Conservation (phyloP, 1,140 invertebrate species). For the Lepidostoma basale region DNA sequence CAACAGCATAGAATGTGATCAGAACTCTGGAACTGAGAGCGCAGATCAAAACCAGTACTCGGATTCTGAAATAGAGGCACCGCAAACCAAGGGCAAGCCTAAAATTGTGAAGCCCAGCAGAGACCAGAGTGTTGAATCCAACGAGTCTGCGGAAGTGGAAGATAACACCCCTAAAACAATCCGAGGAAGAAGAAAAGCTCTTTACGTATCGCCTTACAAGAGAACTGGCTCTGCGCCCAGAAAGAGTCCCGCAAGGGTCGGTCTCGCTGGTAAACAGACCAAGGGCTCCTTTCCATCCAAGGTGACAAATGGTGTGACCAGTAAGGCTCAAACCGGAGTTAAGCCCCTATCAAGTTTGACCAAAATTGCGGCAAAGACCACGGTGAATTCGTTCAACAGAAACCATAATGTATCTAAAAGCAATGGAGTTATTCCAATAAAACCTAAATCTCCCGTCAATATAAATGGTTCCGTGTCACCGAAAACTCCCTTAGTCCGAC, state of each 20-base stretch:
- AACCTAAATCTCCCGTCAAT: conserved; percentile 3
- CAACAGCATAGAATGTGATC: conserved; percentile 59
- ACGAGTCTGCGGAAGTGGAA: conserved; percentile 51
- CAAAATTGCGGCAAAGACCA: conserved; percentile 41
- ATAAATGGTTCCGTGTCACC: conserved; percentile 38
- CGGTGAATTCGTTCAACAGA: neutral
- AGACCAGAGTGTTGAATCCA: conserved; percentile 54
- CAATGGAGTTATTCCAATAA: neutral
- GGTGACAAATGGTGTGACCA: conserved; percentile 8
- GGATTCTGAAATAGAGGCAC: conserved; percentile 54
- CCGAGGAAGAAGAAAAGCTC: conserved; percentile 75
- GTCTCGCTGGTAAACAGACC: conserved; percentile 17
- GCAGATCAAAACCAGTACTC: conserved; percentile 47
- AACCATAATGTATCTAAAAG: neutral
- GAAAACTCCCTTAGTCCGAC: conserved; percentile 68
- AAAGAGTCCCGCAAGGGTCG: conserved; percentile 46
- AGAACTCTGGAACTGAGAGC: conserved; percentile 59
- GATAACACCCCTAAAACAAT: conserved; percentile 68
- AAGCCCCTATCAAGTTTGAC: conserved; percentile 13
- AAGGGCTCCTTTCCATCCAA: conserved; percentile 17
- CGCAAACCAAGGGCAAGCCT: conserved; percentile 55
- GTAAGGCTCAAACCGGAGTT: neutral
- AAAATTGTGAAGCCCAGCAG: conserved; percentile 65
- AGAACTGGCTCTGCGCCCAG: conserved; percentile 49
- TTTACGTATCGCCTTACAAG: conserved; percentile 69